Percentiles rank a stretch among this genome's conserved stretches.
Conservation (phyloP, 2,113 vertebrate species). For the Lepus americanus region DNA sequence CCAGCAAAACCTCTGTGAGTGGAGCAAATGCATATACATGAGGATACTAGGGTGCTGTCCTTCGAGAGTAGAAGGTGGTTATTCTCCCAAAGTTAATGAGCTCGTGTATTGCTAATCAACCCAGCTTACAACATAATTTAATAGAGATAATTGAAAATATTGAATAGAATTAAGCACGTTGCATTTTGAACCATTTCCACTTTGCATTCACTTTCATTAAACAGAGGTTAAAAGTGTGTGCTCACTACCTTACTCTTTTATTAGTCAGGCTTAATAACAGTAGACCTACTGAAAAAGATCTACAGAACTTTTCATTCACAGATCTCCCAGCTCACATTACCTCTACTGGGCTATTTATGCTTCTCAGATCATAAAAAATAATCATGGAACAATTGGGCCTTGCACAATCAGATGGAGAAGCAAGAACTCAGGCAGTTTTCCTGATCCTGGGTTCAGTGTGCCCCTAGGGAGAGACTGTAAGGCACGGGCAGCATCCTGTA, state of each 20-base stretch:
- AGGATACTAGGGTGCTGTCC: conserved; percentile 40
- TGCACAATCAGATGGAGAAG: background rate
- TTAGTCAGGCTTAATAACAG: background rate
- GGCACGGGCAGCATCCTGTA: background rate
- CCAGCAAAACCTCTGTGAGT: conserved; percentile 34
- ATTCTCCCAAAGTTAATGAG: conserved; percentile 75
- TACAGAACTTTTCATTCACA: background rate
- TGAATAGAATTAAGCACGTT: conserved; percentile 54
- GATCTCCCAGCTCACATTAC: background rate
- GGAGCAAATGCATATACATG: conserved; percentile 71
- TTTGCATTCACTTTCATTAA: conserved; percentile 65
- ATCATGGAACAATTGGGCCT: background rate
- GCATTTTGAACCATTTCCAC: conserved; percentile 56
- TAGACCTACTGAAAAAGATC: conserved; percentile 31
- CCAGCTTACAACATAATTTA: conserved; percentile 64
- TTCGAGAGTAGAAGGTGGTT: conserved; percentile 63
- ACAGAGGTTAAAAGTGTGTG: background rate
- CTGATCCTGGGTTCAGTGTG: background rate
- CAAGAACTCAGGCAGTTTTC: conserved; percentile 1
- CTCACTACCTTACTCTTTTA: conserved; percentile 40
- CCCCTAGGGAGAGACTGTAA: background rate
- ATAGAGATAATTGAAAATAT: conserved; percentile 75
- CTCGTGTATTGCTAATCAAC: conserved; percentile 72
- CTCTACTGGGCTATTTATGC: background rate
- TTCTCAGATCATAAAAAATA: conserved; percentile 40